These are phyloP conservation scores for Chloroceryle inda DNA, from an alignment of 2,797 vertebrate species.

Conservation along the genomic window DNA sequence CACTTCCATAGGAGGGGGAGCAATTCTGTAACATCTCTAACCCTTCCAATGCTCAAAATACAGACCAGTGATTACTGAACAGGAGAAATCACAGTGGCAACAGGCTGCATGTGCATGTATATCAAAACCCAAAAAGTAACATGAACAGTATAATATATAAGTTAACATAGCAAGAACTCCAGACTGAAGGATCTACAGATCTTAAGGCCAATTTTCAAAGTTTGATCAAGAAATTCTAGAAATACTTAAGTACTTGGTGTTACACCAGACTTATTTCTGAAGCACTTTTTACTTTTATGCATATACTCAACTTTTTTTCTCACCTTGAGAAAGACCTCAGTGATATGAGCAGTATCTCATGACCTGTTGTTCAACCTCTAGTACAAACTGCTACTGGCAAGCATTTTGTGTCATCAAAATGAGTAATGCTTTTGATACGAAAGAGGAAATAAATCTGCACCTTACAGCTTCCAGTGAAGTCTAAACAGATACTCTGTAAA, in stretches of 20 bases:
- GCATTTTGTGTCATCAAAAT: not conserved
- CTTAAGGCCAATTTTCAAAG: not conserved
- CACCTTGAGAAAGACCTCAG: not conserved
- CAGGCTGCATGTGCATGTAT: rapidly evolving
- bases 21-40: not conserved
- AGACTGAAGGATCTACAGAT: not conserved
- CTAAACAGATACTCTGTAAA: not conserved
- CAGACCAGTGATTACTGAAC: not conserved
- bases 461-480: not conserved
- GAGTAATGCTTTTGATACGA: not conserved
- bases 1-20: not conserved
- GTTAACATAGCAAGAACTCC: not conserved
- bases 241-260: not conserved
- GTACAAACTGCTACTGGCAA: not conserved
- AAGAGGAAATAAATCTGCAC: not conserved
- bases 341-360: not conserved
- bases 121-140: not conserved
- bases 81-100: rapidly evolving
- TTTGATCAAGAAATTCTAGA: conserved; percentile 50
- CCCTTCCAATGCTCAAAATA: not conserved
- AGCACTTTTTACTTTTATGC: not conserved
- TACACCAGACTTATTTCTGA: conserved; percentile 1
- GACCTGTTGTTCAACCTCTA: not conserved
- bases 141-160: not conserved
- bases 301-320: no score